phyloP scores from a whole-genome alignment of 2,888 invertebrate species.

The Cheilosia vernalis region DNA sequence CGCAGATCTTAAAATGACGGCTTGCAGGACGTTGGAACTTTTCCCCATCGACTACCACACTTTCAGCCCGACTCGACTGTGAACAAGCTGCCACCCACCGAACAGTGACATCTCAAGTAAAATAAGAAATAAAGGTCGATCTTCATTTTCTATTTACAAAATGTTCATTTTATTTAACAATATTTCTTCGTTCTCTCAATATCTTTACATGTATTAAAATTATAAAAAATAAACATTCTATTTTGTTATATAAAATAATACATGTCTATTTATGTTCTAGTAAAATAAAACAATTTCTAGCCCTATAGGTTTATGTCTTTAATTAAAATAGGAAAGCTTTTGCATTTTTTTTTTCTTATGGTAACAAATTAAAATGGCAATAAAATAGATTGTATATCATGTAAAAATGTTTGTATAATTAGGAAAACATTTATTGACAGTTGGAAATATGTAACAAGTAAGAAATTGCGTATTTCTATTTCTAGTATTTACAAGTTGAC shows the following conservation, averaged over 20 bases:
- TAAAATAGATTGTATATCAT: slow-evolving; percentile 11
- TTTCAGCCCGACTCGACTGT: too few relatives aligned
- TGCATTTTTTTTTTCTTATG: slow-evolving; percentile 1
- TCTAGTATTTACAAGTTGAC: slow-evolving; percentile 6
- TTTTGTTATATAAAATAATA: slow-evolving; percentile 23
- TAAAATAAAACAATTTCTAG: neutral
- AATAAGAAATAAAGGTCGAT: neutral
- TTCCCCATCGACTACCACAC: too few relatives aligned
- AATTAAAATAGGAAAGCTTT: slow-evolving; percentile 21
- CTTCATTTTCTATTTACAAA: slow-evolving; percentile 47
- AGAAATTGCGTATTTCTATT: slow-evolving; percentile 15
- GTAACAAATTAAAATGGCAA: slow-evolving; percentile 34
- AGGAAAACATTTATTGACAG: slow-evolving; percentile 31
- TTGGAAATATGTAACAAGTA: slow-evolving; percentile 25
- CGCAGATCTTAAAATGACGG: too few relatives aligned
- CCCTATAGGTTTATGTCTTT: slow-evolving; percentile 7
- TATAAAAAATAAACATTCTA: slow-evolving; percentile 54
- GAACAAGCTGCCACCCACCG: too few relatives aligned
- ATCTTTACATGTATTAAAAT: slow-evolving; percentile 34
- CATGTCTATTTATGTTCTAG: neutral
- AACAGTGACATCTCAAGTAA: neutral
- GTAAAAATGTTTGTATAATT: neutral
- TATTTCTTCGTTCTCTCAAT: neutral
- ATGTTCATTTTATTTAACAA: slow-evolving; percentile 38
- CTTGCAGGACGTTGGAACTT: too few relatives aligned